Percentiles rank a stretch among this genome's conserved stretches.
Conservation (phyloP, 1,140 invertebrate genomes). For the Tetragnatha versicolor region DNA sequence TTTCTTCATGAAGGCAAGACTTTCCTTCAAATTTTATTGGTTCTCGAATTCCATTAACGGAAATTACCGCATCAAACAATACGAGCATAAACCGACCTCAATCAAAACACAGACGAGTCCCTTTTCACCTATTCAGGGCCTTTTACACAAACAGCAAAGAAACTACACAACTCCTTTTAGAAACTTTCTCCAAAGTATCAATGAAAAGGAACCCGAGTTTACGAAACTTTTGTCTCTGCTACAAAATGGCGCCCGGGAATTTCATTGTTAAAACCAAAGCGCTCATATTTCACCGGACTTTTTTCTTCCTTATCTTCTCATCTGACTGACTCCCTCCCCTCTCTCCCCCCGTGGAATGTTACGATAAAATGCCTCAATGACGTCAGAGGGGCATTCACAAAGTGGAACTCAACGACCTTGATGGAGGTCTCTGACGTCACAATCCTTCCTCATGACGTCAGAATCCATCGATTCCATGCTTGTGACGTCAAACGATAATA, state of each 20-base stretch:
- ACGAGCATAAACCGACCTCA: too few relatives aligned
- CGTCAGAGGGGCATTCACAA: slow-evolving; percentile 49
- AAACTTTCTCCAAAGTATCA: too few relatives aligned
- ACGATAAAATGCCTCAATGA: slow-evolving; percentile 38
- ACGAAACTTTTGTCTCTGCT: slow-evolving; percentile 2
- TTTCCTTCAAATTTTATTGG: too few relatives aligned
- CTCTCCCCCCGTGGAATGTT: not conserved
- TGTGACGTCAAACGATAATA: slow-evolving; percentile 46
- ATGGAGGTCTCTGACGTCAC: slow-evolving; percentile 37
- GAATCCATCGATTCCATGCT: slow-evolving; percentile 30
- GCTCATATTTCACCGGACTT: slow-evolving; percentile 39
- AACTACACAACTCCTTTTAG: too few relatives aligned
- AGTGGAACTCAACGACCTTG: slow-evolving; percentile 49
- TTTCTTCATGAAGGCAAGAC: too few relatives aligned
- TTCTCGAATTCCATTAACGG: too few relatives aligned
- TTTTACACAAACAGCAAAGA: too few relatives aligned
- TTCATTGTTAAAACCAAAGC: slow-evolving; percentile 43
- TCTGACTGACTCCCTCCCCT: not conserved
- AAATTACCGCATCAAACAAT: too few relatives aligned
- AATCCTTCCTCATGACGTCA: slow-evolving; percentile 24
- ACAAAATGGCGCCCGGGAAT: slow-evolving; percentile 21
- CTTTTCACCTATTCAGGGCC: too few relatives aligned
- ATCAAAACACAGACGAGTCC: too few relatives aligned
- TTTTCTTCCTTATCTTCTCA: slow-evolving; percentile 23
- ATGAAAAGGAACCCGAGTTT: not conserved